These are phyloP conservation scores for Cerceris rybyensis DNA, from an alignment of 2,888 invertebrate species.

Conservation along the genomic window DNA sequence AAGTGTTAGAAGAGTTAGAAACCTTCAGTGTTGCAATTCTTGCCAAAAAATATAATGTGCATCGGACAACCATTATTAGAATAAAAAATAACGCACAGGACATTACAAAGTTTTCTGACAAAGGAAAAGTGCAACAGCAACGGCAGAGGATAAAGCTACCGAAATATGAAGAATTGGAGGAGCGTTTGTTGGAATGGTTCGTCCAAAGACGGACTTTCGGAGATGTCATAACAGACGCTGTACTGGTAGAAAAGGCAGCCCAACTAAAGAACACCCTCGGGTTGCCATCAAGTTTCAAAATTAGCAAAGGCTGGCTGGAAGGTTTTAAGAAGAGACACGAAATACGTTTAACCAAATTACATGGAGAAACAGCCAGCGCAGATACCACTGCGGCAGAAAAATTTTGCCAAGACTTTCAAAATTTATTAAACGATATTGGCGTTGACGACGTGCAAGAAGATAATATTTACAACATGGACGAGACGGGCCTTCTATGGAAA, in stretches of 20 bases:
- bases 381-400: neutral
- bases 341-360: neutral
- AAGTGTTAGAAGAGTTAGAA: slow-evolving; percentile 10
- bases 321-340: slow-evolving; percentile 7
- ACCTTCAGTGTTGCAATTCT: neutral
- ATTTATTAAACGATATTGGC: neutral
- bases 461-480: slow-evolving; percentile 8
- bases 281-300: neutral
- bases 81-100: neutral
- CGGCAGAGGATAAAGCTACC: slow-evolving; percentile 2
- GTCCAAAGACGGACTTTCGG: slow-evolving; percentile 2
- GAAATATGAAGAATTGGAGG: neutral
- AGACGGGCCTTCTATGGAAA: slow-evolving; percentile 7
- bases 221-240: neutral
- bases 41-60: slow-evolving; percentile 14
- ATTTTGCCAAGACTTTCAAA: neutral
- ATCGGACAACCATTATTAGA: neutral
- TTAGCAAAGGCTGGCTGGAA: slow-evolving; percentile 7
- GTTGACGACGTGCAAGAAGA: neutral
- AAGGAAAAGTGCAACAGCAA: neutral
- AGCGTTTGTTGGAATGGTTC: slow-evolving; percentile 11
- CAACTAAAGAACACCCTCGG: neutral
- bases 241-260: slow-evolving; percentile 14
- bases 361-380: slow-evolving; percentile 2
- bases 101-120: neutral